These are phyloP conservation scores for Ranitomeya imitator DNA, from an alignment of 2,113 vertebrate genomes.

Conservation along the genomic window DNA sequence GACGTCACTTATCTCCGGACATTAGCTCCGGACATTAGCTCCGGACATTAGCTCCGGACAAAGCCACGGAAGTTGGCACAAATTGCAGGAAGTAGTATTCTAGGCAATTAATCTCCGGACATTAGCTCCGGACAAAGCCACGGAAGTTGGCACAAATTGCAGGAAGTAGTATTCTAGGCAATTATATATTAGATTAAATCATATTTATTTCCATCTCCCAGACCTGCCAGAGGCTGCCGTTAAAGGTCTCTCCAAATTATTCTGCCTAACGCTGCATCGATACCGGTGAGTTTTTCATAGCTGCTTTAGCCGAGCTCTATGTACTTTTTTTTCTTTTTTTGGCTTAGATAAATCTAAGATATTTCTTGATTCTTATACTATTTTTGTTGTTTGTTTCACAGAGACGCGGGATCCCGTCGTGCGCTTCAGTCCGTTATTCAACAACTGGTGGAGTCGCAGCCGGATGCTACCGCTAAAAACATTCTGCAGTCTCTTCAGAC, in stretches of 20 bases:
- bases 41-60: too few species aligned
- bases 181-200: too few species aligned
- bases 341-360: too few species aligned
- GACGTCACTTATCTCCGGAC: too few species aligned
- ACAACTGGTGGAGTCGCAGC: slow-evolving; percentile 86
- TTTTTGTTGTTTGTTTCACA: slow-evolving; percentile 59
- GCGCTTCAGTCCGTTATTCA: slow-evolving; percentile 85
- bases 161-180: too few species aligned
- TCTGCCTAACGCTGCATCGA: slow-evolving; percentile 94
- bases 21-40: too few species aligned
- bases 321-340: too few species aligned
- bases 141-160: too few species aligned
- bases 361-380: not conserved
- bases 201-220: slow-evolving; percentile 63
- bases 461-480: slow-evolving; percentile 81
- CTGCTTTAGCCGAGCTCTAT: not conserved
- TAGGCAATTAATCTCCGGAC: too few species aligned
- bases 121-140: too few species aligned
- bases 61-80: too few species aligned
- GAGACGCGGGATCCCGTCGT: slow-evolving; percentile 89
- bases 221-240: slow-evolving; percentile 88
- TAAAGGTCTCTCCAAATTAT: slow-evolving; percentile 94
- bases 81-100: too few species aligned
- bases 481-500: slow-evolving; percentile 86
- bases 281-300: slow-evolving; percentile 77